Percentiles rank a stretch among this genome's conserved stretches.
phyloP scores from a whole-genome alignment of 2,888 invertebrate genomes.

The Dynastes tityus region DNA sequence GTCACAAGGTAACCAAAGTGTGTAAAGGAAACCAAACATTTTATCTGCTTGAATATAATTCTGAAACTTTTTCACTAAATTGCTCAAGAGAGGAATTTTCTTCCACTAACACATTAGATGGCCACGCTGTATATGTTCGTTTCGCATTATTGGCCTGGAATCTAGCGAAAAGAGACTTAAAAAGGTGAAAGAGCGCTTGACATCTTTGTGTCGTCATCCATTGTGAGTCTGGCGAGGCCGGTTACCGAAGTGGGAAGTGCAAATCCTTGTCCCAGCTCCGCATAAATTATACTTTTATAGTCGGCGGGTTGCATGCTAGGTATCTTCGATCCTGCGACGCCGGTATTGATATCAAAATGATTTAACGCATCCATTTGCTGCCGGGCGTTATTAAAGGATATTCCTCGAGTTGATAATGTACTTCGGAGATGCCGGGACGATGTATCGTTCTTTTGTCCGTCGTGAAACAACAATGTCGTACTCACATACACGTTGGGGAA shows the following conservation, averaged over 20 bases:
- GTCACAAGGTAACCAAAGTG: no score
- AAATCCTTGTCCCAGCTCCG: constrained; percentile 35
- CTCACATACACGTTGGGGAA: no score
- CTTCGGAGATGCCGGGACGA: neutral
- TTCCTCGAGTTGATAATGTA: constrained; percentile 27
- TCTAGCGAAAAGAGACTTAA: constrained; percentile 24
- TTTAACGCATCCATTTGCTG: constrained; percentile 31
- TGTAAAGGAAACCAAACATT: no score
- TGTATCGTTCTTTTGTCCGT: neutral
- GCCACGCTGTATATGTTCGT: constrained; percentile 5
- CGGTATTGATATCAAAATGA: constrained; percentile 38
- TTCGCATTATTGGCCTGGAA: constrained; percentile 28
- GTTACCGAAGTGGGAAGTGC: constrained; percentile 33
- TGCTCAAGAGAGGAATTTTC: no score
- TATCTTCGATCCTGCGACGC: constrained; percentile 18
- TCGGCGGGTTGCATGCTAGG: neutral
- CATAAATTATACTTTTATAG: constrained; percentile 41
- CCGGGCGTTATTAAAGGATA: constrained; percentile 26
- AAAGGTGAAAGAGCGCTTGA: constrained; percentile 15
- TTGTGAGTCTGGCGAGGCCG: constrained; percentile 20
- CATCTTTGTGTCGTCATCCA: constrained; percentile 27
- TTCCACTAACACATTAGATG: no score
- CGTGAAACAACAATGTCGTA: no score
- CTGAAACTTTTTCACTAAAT: no score
- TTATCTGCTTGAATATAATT: no score